Evolutionary conservation across 2,113 vertebrate genomes (phyloP).

Genomic region (Thunnus maccoyii): DNA sequence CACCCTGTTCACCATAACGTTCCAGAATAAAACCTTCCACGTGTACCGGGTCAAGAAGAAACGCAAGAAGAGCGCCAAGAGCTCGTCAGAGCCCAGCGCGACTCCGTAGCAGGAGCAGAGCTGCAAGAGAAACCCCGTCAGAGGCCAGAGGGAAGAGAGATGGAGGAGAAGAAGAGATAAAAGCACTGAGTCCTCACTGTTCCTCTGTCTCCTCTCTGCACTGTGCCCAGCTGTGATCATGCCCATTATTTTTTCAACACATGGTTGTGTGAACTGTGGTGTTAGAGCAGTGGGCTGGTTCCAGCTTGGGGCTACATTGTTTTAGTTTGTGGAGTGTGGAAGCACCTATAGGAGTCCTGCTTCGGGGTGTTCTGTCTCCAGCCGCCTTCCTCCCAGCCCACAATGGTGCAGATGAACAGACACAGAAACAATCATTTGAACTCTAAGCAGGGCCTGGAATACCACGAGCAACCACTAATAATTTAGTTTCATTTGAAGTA

Average conservation of each 20-base stretch:
- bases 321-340: constrained; percentile 31
- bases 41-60: constrained; percentile 91
- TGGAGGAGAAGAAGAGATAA: constrained; percentile 23
- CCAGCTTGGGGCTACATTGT: constrained; percentile 23
- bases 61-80: constrained; percentile 76
- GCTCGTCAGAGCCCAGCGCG: constrained; percentile 34
- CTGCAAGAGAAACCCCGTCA: constrained; percentile 1
- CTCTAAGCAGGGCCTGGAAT: neutral
- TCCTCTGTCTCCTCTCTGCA: constrained; percentile 44
- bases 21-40: constrained; percentile 96
- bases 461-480: neutral
- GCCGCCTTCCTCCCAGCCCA: neutral
- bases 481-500: neutral
- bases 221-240: constrained; percentile 49
- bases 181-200: constrained; percentile 37
- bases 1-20: constrained; percentile 89
- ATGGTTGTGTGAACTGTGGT: constrained; percentile 38
- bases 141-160: constrained; percentile 33
- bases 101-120: constrained; percentile 47
- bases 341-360: constrained; percentile 24
- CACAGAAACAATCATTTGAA: neutral
- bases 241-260: constrained; percentile 60
- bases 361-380: constrained; percentile 6
- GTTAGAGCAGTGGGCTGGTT: constrained; percentile 8
- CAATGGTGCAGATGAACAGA: constrained; percentile 13